Percentiles rank a stretch among this genome's conserved stretches.
Conservation (phyloP, 2,888 invertebrate genomes). For the Bhutanitis thaidina region DNA sequence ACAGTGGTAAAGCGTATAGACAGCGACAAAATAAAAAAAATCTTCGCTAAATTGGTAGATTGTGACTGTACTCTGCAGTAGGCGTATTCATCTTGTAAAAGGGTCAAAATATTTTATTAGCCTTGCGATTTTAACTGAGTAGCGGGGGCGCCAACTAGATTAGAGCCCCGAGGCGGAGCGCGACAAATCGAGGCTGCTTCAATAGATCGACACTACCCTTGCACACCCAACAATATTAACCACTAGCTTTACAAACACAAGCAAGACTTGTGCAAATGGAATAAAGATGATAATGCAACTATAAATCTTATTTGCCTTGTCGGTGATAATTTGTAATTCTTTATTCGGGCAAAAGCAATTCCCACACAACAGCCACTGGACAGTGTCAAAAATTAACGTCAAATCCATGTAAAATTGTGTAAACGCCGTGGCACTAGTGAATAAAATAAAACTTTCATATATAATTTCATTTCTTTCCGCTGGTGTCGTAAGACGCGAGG, state of each 20-base stretch:
- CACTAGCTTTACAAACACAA: neutral
- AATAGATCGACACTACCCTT: conserved; percentile 38
- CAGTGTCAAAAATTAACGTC: conserved; percentile 42
- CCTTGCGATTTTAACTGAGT: conserved; percentile 76
- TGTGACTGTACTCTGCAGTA: conserved; percentile 56
- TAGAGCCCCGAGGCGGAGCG: conserved; percentile 55
- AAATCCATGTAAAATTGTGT: conserved; percentile 27
- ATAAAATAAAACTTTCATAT: too few species aligned
- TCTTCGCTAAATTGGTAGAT: neutral
- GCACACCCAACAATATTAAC: conserved; percentile 26
- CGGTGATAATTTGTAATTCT: conserved; percentile 2
- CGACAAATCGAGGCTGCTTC: conserved; percentile 54
- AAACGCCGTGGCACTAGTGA: too few species aligned
- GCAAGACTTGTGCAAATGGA: conserved; percentile 2
- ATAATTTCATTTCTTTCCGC: too few species aligned
- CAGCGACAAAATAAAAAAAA: too few species aligned
- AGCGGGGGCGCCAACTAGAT: conserved; percentile 72
- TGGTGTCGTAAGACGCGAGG: too few species aligned
- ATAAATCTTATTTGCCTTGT: conserved; percentile 1
- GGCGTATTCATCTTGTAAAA: conserved; percentile 76
- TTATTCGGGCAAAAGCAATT: conserved; percentile 20
- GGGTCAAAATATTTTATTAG: conserved; percentile 80
- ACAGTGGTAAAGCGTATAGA: too few species aligned
- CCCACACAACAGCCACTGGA: conserved; percentile 34
- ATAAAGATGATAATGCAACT: conserved; percentile 14